Conservation (phyloP, 2,888 invertebrate genomes). For the Aspidiotus destructor region DNA sequence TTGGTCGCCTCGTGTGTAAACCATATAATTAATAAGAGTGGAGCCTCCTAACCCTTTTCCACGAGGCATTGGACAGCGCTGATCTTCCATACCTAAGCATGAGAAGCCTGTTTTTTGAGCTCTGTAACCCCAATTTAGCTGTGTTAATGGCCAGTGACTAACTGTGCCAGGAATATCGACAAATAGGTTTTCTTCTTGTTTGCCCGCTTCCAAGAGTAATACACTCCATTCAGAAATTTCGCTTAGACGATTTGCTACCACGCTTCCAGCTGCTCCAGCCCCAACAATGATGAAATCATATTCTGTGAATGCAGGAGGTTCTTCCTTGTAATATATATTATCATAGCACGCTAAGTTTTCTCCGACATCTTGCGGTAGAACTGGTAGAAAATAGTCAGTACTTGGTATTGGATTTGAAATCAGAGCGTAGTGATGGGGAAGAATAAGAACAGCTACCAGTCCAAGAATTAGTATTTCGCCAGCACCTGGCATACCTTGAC, state of each 20-base stretch:
- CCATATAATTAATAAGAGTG: constrained; percentile 55
- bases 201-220: constrained; percentile 56
- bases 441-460: not conserved
- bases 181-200: constrained; percentile 45
- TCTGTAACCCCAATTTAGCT: constrained; percentile 61
- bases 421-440: constrained; percentile 1
- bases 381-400: constrained; percentile 5
- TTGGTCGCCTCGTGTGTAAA: constrained; percentile 39
- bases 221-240: constrained; percentile 53
- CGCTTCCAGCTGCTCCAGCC: constrained; percentile 61
- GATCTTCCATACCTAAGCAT: constrained; percentile 45
- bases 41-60: constrained; percentile 40
- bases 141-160: constrained; percentile 49
- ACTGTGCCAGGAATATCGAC: constrained; percentile 51
- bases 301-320: constrained; percentile 35
- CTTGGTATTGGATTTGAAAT: constrained; percentile 18
- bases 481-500: too few relatives aligned
- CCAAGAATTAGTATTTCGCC: too few relatives aligned
- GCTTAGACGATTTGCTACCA: constrained; percentile 57
- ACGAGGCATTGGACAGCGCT: constrained; percentile 38
- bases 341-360: constrained; percentile 36
- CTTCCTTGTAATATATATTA: constrained; percentile 36
- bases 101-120: constrained; percentile 53
- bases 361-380: constrained; percentile 35
- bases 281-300: constrained; percentile 46